Base-by-base conservation (phyloP, 1,140 invertebrate genomes). In the Drosophila navojoa region DNA sequence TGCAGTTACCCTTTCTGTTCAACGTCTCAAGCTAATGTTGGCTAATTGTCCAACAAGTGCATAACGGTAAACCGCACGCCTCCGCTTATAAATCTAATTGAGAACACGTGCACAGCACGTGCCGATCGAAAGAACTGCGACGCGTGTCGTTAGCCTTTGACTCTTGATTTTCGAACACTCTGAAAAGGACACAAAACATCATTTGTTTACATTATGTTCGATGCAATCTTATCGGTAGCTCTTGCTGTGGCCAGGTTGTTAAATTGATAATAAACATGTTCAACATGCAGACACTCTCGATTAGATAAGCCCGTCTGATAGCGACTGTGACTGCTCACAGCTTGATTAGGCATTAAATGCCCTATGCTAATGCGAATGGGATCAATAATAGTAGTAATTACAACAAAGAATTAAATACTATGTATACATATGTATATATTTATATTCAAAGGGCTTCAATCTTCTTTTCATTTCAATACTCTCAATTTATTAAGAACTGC, bases 91-190 rank as follows among this genome's bases (percentile, higher is more conserved):
- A 42, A 42, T 58, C 59, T 75, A n/a, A 71, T 71, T 55, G 77
- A 44, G 7, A 42, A 79, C 84, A 74, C 77, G 84, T 89, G 84
- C 59, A 42, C 62, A 27, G 70, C 84, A 89, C 84, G 84, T 89
- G 84, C 38, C 77, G 16, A 15, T 45, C n/a, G 5, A 9, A 2
- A n/a, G 35, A 13, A 81, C 66, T 81, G 71, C 40, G 54, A 50
- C 81, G 59, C 81, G 81, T 86, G 77, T 45, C 42, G 40, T 60
- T 22, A 38, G 19, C 50, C 55, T 38, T 79, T 84, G 79, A 89
- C 79, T 89, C 49, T 49, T 45, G 76, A 58, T 57, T 67, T 29
- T 5, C n/a, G 25, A 32, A 32, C 45, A 27, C 15, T 49, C 47
- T 63, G 52, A 10, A 85, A 35, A 59, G 53, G 59, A 68, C 42